phyloP scores from a whole-genome alignment of 2,888 invertebrate species.

The Oegoconia quadripuncta region DNA sequence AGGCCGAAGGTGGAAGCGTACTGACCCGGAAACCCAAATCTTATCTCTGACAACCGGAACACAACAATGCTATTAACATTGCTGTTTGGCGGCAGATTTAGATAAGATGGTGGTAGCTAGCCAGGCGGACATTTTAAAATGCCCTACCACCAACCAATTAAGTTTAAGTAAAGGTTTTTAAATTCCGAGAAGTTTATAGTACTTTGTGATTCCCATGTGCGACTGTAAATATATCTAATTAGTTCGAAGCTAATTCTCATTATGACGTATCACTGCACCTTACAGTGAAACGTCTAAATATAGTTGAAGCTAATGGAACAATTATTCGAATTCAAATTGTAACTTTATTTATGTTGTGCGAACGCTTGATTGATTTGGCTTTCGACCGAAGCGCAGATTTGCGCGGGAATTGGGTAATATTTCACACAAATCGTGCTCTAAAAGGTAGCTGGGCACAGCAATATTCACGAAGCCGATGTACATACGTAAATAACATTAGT shows the following conservation, averaged over 20 bases:
- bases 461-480: not conserved
- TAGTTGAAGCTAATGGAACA: not conserved
- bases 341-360: conserved; percentile 35
- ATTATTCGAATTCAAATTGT: not conserved
- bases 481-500: too few species aligned
- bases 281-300: too few species aligned
- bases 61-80: too few species aligned
- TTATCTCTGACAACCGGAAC: too few species aligned
- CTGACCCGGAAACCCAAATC: too few species aligned
- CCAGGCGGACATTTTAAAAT: too few species aligned
- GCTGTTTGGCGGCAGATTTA: too few species aligned
- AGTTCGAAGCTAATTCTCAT: not conserved
- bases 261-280: too few species aligned
- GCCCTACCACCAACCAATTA: not conserved
- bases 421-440: conserved; percentile 37
- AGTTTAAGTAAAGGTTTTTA: not conserved
- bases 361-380: conserved; percentile 43
- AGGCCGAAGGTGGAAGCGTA: too few species aligned
- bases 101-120: too few species aligned
- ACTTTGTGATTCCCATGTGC: not conserved
- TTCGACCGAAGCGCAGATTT: conserved; percentile 37
- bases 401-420: conserved; percentile 36
- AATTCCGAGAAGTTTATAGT: not conserved
- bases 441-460: conserved; percentile 19
- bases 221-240: not conserved